phyloP scores from a whole-genome alignment of 1,140 invertebrate genomes.

The Anadara kagoshimensis region DNA sequence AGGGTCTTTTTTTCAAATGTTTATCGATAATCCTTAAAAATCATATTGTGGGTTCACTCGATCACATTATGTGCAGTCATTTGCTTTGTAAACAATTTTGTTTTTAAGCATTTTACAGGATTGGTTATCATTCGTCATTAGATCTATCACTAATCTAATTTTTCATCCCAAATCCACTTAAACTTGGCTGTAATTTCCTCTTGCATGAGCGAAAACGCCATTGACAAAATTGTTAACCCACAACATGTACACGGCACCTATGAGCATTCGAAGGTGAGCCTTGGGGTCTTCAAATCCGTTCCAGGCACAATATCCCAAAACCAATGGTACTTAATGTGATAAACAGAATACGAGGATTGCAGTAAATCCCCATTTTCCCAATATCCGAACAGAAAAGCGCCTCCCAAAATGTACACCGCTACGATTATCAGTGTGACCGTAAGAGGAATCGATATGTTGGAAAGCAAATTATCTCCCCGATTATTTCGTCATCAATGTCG shows the following conservation, averaged over 20 bases:
- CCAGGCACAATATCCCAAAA: slow-evolving; percentile 97
- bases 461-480: slow-evolving; percentile 40
- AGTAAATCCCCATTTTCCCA: slow-evolving; percentile 91
- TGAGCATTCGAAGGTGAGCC: slow-evolving; percentile 79
- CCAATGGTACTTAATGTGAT: slow-evolving; percentile 87
- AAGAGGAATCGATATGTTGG: slow-evolving; percentile 79
- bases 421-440: slow-evolving; percentile 90
- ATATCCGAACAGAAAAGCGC: slow-evolving; percentile 87
- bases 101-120: too few species aligned
- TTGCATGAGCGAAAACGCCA: slow-evolving; percentile 99
- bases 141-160: slow-evolving; percentile 70
- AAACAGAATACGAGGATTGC: slow-evolving; percentile 93
- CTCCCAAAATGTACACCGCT: slow-evolving; percentile 89
- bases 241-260: slow-evolving; percentile 79
- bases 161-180: slow-evolving; percentile 77
- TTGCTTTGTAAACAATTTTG: too few species aligned
- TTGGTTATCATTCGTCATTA: slow-evolving; percentile 17
- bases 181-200: slow-evolving; percentile 80
- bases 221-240: slow-evolving; percentile 97
- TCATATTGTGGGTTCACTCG: too few species aligned
- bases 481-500: slow-evolving; percentile 53
- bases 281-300: slow-evolving; percentile 76
- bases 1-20: too few species aligned
- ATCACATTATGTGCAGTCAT: too few species aligned
- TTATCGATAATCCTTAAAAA: too few species aligned